These are phyloP conservation scores for Halcyon senegalensis DNA, from an alignment of 2,113 vertebrate genomes.

Conservation along the genomic window DNA sequence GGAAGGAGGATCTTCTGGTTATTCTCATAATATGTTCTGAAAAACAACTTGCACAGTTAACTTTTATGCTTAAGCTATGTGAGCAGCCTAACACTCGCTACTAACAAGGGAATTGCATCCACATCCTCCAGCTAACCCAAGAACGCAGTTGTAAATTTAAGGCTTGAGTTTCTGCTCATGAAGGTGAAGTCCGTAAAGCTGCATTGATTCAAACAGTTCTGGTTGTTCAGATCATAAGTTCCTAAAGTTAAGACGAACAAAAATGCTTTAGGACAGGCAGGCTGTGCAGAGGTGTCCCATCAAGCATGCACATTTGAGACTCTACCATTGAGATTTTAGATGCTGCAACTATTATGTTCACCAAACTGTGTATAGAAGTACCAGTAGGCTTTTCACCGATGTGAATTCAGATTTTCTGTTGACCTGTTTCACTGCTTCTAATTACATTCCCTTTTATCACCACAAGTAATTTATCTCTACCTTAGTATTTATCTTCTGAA, in stretches of 20 bases:
- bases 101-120: accelerated
- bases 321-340: background rate
- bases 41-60: background rate
- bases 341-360: background rate
- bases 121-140: background rate
- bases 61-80: background rate
- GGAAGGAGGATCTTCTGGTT: background rate
- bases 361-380: background rate
- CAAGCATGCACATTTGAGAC: background rate
- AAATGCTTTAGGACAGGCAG: background rate
- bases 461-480: background rate
- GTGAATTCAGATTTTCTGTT: background rate
- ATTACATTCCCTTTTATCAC: background rate
- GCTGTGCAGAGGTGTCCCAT: background rate
- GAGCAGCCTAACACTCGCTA: background rate
- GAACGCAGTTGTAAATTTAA: background rate
- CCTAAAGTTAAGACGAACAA: background rate
- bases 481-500: background rate
- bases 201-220: background rate
- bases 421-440: background rate
- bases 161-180: background rate
- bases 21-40: background rate
- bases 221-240: background rate
- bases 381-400: background rate
- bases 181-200: background rate